These are phyloP conservation scores for Erpobdella octoculata DNA, from an alignment of 2,888 invertebrate species.

Conservation along the genomic window DNA sequence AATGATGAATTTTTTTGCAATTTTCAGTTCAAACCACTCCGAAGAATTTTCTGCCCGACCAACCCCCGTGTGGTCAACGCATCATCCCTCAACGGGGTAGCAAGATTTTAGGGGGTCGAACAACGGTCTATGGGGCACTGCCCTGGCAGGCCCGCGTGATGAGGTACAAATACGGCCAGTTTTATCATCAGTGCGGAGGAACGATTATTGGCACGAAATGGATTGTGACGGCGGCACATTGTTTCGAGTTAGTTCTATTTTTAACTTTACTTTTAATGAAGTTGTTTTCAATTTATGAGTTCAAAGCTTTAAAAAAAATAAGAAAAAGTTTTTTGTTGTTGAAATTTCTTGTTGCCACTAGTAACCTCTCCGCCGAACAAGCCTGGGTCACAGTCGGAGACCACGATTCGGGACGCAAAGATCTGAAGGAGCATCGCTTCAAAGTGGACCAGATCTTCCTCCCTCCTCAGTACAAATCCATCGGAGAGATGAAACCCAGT, in stretches of 20 bases:
- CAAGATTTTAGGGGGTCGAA: constrained; percentile 42
- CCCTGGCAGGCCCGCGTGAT: constrained; percentile 48
- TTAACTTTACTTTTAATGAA: background rate
- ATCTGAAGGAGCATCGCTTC: constrained; percentile 13
- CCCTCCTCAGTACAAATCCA: background rate
- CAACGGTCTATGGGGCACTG: constrained; percentile 42
- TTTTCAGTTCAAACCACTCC: no score
- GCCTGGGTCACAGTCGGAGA: constrained; percentile 14
- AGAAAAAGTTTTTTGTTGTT: background rate
- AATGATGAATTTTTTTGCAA: no score
- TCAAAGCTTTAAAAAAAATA: background rate
- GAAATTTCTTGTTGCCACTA: background rate
- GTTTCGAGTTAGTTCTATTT: constrained; percentile 41
- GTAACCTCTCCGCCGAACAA: background rate
- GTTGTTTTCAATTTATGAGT: background rate
- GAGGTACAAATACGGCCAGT: constrained; percentile 24
- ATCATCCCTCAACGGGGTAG: constrained; percentile 32
- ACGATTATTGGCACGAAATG: constrained; percentile 44
- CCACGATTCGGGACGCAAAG: background rate
- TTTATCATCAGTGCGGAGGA: constrained; percentile 45
- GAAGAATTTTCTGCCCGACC: no score
- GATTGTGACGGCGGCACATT: constrained; percentile 50
- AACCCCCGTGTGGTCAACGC: constrained; percentile 34
- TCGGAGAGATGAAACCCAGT: background rate
- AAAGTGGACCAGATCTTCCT: background rate